Base-by-base conservation (phyloP, 2,888 invertebrate species). In the Brachylomia viminalis region DNA sequence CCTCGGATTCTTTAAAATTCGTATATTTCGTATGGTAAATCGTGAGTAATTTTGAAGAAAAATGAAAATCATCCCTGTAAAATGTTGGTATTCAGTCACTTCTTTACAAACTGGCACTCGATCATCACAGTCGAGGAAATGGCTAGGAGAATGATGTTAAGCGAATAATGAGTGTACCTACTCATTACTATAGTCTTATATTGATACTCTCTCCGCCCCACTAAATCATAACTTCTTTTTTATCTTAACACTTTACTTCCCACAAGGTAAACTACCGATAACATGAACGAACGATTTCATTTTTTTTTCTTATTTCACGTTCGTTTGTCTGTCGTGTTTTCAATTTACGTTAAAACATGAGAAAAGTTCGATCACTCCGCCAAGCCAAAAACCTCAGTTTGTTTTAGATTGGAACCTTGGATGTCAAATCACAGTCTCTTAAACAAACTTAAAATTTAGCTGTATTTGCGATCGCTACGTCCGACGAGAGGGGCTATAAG, bases 391-490 rank as follows among this genome's bases (percentile, higher is more conserved):
- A 23, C 15, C 6, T n/a, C 30, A 11, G 74, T 42, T 27, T 30
- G 4, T 11, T 23, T n/a, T 33, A 45, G n/a, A 27, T 49, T 7
- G 17, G 20, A 42, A 38, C 4, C 11, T n/a, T 20, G 5, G 17
- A 58, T 6, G n/a, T 54, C 2, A 79, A 74, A 62, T 62, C 74
- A 52, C 23, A 61, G 66, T 23, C 23, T n/a, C 49, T 23, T 73
- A 20, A 15, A n/a, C 49, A 79, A 79, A 75, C 49, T 56, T 56
- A 75, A 79, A 75, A 79, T 67, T 42, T 30, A n/a, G 47, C 49
- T 8, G 17, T 81, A 62, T 81, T 79, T 79, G 67, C 56, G 17
- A 27, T 27, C 27, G 20, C 62, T 17, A 23, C 61, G 49, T 56
- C 66, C 11, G 0, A 23, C 42, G 20, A 52, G 33, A 62, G 20